These are phyloP conservation scores for Solenopsis invicta DNA, from an alignment of 1,140 invertebrate genomes.

Conservation along the genomic window DNA sequence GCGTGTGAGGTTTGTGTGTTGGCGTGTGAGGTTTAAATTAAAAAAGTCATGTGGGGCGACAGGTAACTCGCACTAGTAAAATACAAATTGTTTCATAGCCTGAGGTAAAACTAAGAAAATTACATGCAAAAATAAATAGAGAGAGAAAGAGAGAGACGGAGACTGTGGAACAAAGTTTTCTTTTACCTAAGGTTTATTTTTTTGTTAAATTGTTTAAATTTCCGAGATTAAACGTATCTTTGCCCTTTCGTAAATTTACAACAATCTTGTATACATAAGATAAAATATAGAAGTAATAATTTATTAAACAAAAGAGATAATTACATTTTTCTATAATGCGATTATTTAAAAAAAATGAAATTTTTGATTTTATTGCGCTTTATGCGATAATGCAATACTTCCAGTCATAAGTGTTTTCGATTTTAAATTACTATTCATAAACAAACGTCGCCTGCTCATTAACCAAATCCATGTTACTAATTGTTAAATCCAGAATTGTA, in stretches of 20 bases:
- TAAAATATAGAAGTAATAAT: background rate
- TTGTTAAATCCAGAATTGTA: background rate
- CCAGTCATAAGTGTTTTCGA: background rate
- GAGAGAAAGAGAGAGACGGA: background rate
- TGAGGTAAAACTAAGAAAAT: background rate
- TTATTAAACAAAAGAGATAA: background rate
- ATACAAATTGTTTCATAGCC: background rate
- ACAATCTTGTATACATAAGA: background rate
- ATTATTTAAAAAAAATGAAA: conserved; percentile 2
- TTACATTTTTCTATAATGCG: background rate
- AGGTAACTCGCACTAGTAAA: background rate
- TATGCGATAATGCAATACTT: background rate
- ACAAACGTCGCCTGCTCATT: background rate
- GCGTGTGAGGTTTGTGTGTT: background rate
- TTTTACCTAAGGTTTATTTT: background rate
- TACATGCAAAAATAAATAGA: background rate
- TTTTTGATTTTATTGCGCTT: background rate
- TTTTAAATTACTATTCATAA: conserved; percentile 8
- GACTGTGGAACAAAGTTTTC: background rate
- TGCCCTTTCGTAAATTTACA: background rate
- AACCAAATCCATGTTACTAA: background rate
- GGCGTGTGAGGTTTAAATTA: background rate
- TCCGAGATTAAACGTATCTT: background rate
- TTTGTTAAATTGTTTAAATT: background rate
- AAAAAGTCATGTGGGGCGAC: background rate